Evolutionary conservation across 1,140 invertebrate species (phyloP).

Genomic region (Thaumatotibia leucotreta): DNA sequence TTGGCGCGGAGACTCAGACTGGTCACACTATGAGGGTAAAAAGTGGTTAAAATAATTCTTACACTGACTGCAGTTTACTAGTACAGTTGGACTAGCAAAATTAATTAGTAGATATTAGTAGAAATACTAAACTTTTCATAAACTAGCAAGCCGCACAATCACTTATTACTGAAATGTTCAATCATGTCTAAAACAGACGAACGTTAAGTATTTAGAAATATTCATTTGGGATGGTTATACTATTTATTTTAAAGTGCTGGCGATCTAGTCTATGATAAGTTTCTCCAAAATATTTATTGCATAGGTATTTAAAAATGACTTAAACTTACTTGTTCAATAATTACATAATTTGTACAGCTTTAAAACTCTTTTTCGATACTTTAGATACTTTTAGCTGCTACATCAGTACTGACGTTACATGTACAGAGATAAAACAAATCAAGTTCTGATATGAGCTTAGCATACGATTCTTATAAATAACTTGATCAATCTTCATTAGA

Average conservation of each 20-base stretch:
- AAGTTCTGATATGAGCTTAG: background rate
- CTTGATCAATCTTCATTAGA: background rate
- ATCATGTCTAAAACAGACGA: no score
- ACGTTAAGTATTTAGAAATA: no score
- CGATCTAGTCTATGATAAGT: background rate
- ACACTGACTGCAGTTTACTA: slow-evolving; percentile 3
- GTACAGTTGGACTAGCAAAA: slow-evolving; percentile 4
- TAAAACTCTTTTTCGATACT: background rate
- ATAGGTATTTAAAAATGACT: background rate
- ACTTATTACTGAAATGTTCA: background rate
- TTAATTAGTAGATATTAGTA: background rate
- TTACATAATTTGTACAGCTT: slow-evolving; percentile 6
- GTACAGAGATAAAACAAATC: background rate
- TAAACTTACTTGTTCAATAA: background rate
- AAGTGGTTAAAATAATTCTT: background rate
- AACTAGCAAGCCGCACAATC: background rate
- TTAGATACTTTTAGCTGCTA: background rate
- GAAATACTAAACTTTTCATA: background rate
- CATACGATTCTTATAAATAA: background rate
- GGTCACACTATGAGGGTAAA: background rate
- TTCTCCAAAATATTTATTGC: slow-evolving; percentile 3
- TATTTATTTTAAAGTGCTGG: background rate
- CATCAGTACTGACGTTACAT: background rate
- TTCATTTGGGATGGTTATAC: background rate
- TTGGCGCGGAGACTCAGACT: background rate